Base-by-base conservation (phyloP, 2,797 vertebrate genomes). In the Masticophis lateralis region DNA sequence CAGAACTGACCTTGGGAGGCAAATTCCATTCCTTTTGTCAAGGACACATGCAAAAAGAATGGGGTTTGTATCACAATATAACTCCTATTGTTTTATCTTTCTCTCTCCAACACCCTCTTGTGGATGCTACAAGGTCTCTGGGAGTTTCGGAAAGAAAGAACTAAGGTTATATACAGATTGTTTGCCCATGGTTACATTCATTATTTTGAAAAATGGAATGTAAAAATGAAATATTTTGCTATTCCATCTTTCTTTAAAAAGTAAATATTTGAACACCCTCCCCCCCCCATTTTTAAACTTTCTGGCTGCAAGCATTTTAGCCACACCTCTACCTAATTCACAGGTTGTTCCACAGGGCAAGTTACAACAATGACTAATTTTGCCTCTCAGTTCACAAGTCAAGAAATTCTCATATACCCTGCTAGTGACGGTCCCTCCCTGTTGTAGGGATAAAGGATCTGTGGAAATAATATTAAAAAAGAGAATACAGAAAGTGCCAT, bases 241-340 rank as follows among this genome's bases (percentile, higher is more conserved):
- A 92, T 93, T 66, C 2, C 9, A 61, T 89, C 59, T 87, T 16
- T 90, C 57, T 18, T 92, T 90, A n/a, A 91, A 56, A 95, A 92
- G 20, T 90, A 96, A 94, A 94, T 43, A 57, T 63, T 5, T 8
- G 11, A 86, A 95, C 11, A 63, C 0, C 59, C 66, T 90, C 86
- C 74, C 83, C 74, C 92, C 89, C 3, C 53, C 79, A 92, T 61
- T 3, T 92, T 91, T 69, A 91, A 2, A n/a, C 25, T 66, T 57
- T 14, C 28, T 92, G 93, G 37, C 8, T 88, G 92, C 86, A 92
- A 28, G 32, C 88, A 69, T n/a, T 53, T 59, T 92, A 66, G 79
- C 10, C 22, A 93, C 47, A 61, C 1, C 92, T 94, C 83, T 94
- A 1, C 60, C 56, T 53, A 88, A 51, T 8, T 7, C 61, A 88